A percentile compares a stretch with the other conserved stretches of the same genome.
These are phyloP conservation scores for Dendroctonus valens DNA, from an alignment of 1,140 invertebrate species.

Conservation along the genomic window DNA sequence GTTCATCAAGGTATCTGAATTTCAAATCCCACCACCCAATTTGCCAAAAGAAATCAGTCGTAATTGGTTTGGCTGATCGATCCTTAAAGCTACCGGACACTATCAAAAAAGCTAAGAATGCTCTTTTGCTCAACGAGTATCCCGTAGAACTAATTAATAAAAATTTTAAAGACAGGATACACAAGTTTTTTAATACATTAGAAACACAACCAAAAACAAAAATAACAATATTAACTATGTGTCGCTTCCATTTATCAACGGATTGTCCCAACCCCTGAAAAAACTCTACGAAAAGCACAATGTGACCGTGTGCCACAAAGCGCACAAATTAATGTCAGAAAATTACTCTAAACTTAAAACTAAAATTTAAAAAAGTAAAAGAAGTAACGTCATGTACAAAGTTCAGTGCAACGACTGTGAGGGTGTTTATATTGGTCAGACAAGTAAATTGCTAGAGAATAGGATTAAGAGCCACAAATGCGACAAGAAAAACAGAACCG, in stretches of 20 bases:
- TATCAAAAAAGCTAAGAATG: not conserved
- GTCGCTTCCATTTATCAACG: no score
- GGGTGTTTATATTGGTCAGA: not conserved
- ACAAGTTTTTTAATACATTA: not conserved
- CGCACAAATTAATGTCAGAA: not conserved
- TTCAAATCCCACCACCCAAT: constrained; percentile 8
- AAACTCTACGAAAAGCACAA: no score
- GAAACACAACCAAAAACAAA: not conserved
- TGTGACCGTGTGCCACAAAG: not conserved
- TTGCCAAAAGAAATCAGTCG: constrained; percentile 12
- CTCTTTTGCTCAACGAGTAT: not conserved
- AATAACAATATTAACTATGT: no score
- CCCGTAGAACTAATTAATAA: not conserved
- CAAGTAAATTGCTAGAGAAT: not conserved
- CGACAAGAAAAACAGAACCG: not conserved
- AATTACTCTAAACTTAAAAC: not conserved
- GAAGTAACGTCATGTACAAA: not conserved
- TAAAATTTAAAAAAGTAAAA: not conserved
- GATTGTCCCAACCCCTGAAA: no score
- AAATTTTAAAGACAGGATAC: not conserved
- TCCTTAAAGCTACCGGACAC: constrained; percentile 2
- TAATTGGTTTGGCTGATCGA: constrained; percentile 5
- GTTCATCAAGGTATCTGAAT: constrained; percentile 3
- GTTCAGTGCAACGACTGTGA: not conserved
- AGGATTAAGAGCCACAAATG: not conserved